Conservation (phyloP, 2,113 vertebrate species). For the Serinus canaria region DNA sequence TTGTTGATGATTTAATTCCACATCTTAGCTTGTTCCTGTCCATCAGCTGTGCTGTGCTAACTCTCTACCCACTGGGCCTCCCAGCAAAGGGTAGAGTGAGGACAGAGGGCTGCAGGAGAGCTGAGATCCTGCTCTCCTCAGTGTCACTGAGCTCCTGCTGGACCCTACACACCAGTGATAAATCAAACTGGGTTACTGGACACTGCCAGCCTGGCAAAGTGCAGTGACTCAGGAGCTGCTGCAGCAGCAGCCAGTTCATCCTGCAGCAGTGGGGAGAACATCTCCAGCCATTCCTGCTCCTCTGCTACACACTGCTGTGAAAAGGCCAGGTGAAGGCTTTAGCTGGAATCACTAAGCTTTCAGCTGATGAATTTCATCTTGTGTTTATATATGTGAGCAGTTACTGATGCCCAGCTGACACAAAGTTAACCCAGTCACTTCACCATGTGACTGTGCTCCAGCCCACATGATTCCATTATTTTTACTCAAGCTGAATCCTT, state of each 20-base stretch:
- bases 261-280: not conserved
- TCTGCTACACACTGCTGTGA: not conserved
- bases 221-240: not conserved
- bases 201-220: not conserved
- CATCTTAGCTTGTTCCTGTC: not conserved
- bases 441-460: not conserved
- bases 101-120: not conserved
- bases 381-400: not conserved
- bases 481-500: not conserved
- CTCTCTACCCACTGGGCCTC: not conserved
- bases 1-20: not conserved
- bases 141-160: not conserved
- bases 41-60: not conserved
- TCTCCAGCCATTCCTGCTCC: not conserved
- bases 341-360: not conserved
- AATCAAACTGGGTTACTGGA: not conserved
- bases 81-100: not conserved
- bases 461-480: not conserved
- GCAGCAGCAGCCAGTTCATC: not conserved
- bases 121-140: not conserved
- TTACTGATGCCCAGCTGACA: not conserved
- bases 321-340: not conserved
- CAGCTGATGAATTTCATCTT: not conserved
- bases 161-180: not conserved
- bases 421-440: not conserved